Evolutionary conservation across 2,113 vertebrate species (phyloP).

Genomic region (Solea solea): DNA sequence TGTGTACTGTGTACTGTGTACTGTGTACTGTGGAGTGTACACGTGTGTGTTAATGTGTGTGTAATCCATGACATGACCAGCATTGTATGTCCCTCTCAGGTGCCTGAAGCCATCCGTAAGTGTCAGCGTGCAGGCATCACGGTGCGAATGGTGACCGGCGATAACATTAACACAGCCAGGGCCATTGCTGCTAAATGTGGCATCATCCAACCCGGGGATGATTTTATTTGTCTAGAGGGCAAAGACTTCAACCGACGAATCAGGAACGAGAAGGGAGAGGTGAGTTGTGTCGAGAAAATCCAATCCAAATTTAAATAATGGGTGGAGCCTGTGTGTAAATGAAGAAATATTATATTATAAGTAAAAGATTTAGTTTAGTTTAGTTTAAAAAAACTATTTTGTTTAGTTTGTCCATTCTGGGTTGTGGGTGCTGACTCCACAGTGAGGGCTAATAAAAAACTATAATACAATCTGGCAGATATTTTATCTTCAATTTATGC

Average conservation of each 20-base stretch:
- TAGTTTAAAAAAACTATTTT: too few species aligned
- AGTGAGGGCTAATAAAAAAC: too few species aligned
- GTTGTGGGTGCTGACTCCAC: too few species aligned
- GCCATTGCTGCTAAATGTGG: constrained; percentile 92
- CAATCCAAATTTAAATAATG: too few species aligned
- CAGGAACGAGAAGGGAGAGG: constrained; percentile 93
- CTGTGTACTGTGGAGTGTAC: not conserved
- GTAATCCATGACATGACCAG: not conserved
- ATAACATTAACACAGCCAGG: constrained; percentile 91
- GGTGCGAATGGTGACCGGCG: constrained; percentile 92
- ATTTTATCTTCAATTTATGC: too few species aligned
- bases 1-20: too few species aligned
- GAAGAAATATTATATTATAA: too few species aligned
- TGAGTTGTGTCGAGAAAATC: constrained; percentile 41
- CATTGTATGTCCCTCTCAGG: constrained; percentile 67
- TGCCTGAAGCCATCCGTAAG: constrained; percentile 90
- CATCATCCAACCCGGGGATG: constrained; percentile 90
- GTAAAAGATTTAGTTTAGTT: too few species aligned
- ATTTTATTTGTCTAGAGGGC: constrained; percentile 90
- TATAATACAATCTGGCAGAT: too few species aligned
- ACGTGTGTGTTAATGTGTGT: not conserved
- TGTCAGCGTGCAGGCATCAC: constrained; percentile 93
- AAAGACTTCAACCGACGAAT: constrained; percentile 93
- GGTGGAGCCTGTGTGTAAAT: too few species aligned
- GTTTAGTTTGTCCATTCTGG: too few species aligned